Evolutionary conservation across 1,140 invertebrate genomes (phyloP).

Genomic region (Temnothorax curvispinosus): DNA sequence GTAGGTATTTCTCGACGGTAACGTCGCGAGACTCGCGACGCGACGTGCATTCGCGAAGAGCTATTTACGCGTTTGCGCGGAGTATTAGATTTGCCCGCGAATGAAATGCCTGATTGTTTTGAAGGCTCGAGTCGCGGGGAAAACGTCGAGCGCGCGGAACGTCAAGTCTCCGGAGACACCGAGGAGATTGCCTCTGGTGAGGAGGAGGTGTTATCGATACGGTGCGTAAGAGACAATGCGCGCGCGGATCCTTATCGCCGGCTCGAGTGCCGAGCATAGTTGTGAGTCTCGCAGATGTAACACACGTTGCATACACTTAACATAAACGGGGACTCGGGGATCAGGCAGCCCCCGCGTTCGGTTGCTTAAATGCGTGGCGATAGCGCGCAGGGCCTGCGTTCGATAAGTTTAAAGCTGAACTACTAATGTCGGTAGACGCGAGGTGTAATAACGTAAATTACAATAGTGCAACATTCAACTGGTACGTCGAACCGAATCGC

Average conservation of each 20-base stretch:
- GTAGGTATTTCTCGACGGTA: neutral
- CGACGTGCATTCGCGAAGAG: neutral
- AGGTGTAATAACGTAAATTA: neutral
- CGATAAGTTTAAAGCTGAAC: conserved; percentile 54
- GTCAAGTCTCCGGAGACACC: neutral
- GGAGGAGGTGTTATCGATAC: neutral
- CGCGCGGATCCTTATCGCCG: conserved; percentile 1
- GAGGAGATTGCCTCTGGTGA: neutral
- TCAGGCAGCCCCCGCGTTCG: conserved; percentile 14
- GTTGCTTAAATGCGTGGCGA: conserved; percentile 33
- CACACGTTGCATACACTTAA: conserved; percentile 42
- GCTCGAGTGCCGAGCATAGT: conserved; percentile 17
- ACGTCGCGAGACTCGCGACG: neutral
- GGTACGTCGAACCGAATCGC: neutral
- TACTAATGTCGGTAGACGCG: neutral
- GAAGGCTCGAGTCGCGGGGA: neutral
- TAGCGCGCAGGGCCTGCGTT: conserved; percentile 2
- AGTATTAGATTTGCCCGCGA: neutral
- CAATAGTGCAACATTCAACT: neutral
- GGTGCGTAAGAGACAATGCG: neutral
- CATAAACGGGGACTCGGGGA: conserved; percentile 26
- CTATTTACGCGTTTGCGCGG: neutral
- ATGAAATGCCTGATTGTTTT: neutral
- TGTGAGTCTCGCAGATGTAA: conserved; percentile 34
- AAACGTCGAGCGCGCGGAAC: neutral